These are phyloP conservation scores for Apus apus DNA, from an alignment of 2,113 vertebrate species.

Conservation along the genomic window DNA sequence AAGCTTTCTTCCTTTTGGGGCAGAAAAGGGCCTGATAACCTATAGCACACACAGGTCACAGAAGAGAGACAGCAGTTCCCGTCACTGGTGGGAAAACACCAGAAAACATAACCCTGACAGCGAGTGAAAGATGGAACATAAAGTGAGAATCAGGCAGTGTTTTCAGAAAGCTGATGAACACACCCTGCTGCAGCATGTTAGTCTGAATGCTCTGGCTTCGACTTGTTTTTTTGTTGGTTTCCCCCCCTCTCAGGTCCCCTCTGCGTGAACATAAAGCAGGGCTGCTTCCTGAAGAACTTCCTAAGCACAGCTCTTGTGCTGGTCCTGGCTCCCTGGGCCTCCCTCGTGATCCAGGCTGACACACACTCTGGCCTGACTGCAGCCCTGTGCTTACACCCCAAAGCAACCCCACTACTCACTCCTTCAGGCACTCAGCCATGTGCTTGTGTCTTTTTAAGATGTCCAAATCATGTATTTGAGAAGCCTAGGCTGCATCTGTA, in stretches of 20 bases:
- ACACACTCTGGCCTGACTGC: neutral
- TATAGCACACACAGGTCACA: neutral
- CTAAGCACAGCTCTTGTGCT: neutral
- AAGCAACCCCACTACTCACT: no score
- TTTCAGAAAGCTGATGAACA: neutral
- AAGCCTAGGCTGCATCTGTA: neutral
- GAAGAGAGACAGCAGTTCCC: neutral
- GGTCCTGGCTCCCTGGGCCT: neutral
- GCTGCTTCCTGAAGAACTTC: slow-evolving; percentile 38
- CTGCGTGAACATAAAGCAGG: neutral
- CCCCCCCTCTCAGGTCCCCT: neutral
- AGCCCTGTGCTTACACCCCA: no score
- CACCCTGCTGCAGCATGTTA: neutral
- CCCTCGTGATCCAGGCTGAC: neutral
- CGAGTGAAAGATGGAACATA: neutral
- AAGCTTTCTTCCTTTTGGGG: neutral
- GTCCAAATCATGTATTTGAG: neutral
- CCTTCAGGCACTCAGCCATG: no score
- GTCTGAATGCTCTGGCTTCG: neutral
- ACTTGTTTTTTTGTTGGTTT: neutral
- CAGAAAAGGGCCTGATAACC: neutral
- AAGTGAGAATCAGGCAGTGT: neutral
- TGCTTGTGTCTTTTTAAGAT: neutral
- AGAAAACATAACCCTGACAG: neutral
- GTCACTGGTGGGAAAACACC: neutral